Base-by-base conservation (phyloP, 2,797 vertebrate species). In the Poeciliopsis turneri region DNA sequence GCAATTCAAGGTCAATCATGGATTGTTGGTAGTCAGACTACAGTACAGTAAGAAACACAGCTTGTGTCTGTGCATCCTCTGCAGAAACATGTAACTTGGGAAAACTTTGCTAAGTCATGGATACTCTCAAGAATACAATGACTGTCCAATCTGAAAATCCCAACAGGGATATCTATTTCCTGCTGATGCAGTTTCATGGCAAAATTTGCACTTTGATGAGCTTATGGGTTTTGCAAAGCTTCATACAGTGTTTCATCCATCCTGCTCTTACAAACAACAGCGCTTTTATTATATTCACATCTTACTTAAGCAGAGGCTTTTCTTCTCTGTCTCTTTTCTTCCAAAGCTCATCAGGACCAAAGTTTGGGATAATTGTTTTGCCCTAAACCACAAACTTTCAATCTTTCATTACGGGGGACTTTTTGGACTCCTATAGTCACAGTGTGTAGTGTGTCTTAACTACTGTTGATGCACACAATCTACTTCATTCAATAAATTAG, bases 1-100 rank as follows among this genome's bases (percentile, higher is more conserved):
- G 45, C 75, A 41, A 8, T 75, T 76, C 43, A 85, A 78, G 51
- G 81, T 80, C 49, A 45, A 20, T 49, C 36, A 2, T 68, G 75
- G 47, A 1, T 33, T 49, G 33, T 49, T 74, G 20, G 66, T 45
- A 81, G 75, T 78, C 71, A 74, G 69, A 72, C 73, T 77, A 59
- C 25, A 70, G 41, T 4, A 28, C 47, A 75, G 72, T 8, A 69
- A 33, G 46, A 25, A 76, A 18, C 36, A 20, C 39, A 72, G 30
- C 47, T n/a, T 49, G 16, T 28, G 3, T 71, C 18, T 72, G 45
- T 30, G 28, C 8, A 28, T 18, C 15, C 45, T 71, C n/a, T 46
- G 43, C 43, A 16, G 41, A 72, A 70, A 72, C 4, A 28, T 18
- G 2, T 39, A 10, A 66, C 8, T 64, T 64, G 33, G 61, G 18